Percentiles rank a stretch among this genome's conserved stretches.
phyloP scores from a whole-genome alignment of 2,797 vertebrate species.

The Lithobates sylvaticus region DNA sequence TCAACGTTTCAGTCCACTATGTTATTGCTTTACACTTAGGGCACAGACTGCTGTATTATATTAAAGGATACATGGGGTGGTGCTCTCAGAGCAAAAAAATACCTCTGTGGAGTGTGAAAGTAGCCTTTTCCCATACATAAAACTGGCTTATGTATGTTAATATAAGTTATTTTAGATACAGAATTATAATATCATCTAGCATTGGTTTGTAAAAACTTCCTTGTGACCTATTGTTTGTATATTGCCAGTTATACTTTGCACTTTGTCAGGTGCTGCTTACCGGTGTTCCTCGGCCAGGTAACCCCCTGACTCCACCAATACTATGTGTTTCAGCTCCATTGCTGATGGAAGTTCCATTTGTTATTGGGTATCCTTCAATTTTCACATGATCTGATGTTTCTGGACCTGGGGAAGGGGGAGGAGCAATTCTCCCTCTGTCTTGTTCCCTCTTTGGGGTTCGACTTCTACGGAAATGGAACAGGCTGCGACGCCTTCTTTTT shows the following conservation, averaged over 20 bases:
- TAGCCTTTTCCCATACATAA: no score
- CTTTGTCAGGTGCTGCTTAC: constrained; percentile 47
- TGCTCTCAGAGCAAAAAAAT: no score
- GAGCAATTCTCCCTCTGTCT: constrained; percentile 73
- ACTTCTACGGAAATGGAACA: constrained; percentile 72
- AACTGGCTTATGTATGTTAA: no score
- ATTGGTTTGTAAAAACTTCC: neutral
- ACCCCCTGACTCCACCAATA: constrained; percentile 64
- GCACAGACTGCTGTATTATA: neutral
- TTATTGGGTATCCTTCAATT: constrained; percentile 69
- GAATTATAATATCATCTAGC: neutral
- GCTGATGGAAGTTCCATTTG: constrained; percentile 52
- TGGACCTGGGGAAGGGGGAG: constrained; percentile 65
- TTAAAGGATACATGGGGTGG: constrained; percentile 13
- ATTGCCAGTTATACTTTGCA: no score
- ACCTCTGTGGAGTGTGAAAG: no score
- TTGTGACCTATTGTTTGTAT: no score
- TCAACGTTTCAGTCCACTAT: no score
- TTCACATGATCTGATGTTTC: constrained; percentile 52
- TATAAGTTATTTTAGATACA: no score
- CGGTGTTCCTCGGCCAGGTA: constrained; percentile 64
- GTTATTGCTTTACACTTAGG: no score
- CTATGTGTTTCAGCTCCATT: constrained; percentile 48
- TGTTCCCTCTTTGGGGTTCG: constrained; percentile 76
- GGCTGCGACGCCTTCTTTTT: constrained; percentile 71